Evolutionary conservation across 2,113 vertebrate genomes (phyloP).

Genomic region (Actenoides lindsayi): DNA sequence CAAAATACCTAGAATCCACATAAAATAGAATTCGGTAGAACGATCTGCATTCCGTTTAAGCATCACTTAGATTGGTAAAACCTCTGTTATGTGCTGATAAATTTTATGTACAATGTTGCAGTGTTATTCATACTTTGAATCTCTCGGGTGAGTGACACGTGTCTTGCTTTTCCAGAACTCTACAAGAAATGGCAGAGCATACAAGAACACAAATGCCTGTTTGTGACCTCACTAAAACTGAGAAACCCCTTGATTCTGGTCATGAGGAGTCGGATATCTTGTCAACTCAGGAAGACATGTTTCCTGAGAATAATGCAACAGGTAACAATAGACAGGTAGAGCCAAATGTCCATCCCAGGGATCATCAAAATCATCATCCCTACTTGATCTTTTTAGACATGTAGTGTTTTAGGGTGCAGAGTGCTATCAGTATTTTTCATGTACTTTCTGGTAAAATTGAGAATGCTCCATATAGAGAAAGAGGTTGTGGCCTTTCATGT

Average conservation of each 20-base stretch:
- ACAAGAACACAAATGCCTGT: slow-evolving; percentile 22
- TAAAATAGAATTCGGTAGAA: neutral
- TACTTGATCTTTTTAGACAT: neutral
- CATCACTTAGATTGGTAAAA: neutral
- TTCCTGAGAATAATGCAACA: slow-evolving; percentile 76
- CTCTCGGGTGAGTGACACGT: slow-evolving; percentile 72
- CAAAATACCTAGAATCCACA: neutral
- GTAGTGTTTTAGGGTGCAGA: neutral
- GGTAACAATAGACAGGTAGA: slow-evolving; percentile 42
- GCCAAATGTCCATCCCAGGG: neutral
- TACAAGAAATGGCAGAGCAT: slow-evolving; percentile 37
- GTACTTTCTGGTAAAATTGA: neutral
- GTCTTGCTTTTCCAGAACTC: slow-evolving; percentile 74
- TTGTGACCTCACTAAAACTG: slow-evolving; percentile 66
- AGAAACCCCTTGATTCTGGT: slow-evolving; percentile 13
- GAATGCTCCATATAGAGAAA: neutral
- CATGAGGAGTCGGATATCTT: slow-evolving; percentile 74
- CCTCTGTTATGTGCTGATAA: neutral
- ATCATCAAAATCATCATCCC: neutral
- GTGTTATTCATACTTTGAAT: neutral
- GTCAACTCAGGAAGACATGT: slow-evolving; percentile 91
- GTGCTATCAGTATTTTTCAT: neutral
- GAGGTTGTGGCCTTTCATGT: too few species aligned
- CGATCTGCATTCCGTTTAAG: neutral
- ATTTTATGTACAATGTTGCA: neutral